These are phyloP conservation scores for Calameuta pallipes DNA, from an alignment of 2,888 invertebrate genomes.

Conservation along the genomic window DNA sequence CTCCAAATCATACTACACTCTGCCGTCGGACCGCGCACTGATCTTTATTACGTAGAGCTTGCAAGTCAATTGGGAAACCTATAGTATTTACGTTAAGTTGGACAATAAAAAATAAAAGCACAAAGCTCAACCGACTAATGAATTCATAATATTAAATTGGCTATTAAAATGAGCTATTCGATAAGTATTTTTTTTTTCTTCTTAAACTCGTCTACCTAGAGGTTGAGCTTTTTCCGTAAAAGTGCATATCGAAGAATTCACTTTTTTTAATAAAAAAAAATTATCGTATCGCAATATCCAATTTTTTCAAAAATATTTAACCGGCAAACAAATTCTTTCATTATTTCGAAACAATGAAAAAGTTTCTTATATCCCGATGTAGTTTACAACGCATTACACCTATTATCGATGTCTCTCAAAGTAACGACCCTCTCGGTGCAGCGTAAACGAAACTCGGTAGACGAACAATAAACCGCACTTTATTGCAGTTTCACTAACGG, in stretches of 20 bases:
- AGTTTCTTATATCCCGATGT: not conserved
- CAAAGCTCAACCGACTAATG: not conserved
- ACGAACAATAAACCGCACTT: conserved; percentile 56
- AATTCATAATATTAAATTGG: not conserved
- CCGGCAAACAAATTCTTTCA: not conserved
- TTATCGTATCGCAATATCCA: accelerated
- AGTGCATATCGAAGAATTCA: not conserved
- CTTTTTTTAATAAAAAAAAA: not conserved
- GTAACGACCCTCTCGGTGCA: not conserved
- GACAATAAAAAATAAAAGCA: not conserved
- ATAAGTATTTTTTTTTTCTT: not conserved
- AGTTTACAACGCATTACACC: not conserved
- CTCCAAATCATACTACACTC: conserved; percentile 15
- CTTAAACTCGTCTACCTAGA: not conserved
- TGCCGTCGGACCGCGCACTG: conserved; percentile 36
- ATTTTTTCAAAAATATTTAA: not conserved
- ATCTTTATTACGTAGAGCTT: conserved; percentile 15
- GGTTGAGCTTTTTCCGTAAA: not conserved
- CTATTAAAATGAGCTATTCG: not conserved
- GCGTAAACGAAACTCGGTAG: conserved; percentile 25
- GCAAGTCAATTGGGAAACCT: not conserved
- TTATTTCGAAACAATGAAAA: not conserved
- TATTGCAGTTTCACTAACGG: conserved; percentile 55
- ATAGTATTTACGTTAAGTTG: not conserved
- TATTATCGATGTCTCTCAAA: not conserved